Base-by-base conservation (phyloP, 92 coral and sea anemone species). In the Diadumene lineata region DNA sequence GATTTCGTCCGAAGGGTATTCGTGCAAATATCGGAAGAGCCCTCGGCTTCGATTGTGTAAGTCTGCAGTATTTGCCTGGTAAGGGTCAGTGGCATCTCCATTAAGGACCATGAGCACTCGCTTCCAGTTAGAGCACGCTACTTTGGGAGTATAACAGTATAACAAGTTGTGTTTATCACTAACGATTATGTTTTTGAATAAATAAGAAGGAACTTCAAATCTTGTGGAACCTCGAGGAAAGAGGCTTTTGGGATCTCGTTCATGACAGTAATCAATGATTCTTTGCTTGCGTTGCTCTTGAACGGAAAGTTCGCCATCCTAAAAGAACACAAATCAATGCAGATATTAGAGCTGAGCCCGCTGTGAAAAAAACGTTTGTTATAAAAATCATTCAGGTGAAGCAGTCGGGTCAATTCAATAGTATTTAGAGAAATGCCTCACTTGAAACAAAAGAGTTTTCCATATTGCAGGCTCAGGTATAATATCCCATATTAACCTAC, bases 91-190 rank as follows among this genome's bases (percentile, higher is more conserved):
- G 66, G 94, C 92, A 70, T 94, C 88, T 33, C 92, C 97, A 72
- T 92, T 91, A 60, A 94, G 70, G 51, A 92, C 97, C 88, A 94
- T 92, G 66, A 94, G 91, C 43, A 94, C 98, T 68, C 98, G 91
- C 66, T 94, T 94, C 98, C 98, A 94, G 83, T 94, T 94, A 8
- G 98, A 91, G 22, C 94, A 85, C 4, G 97, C 98, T 0, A 94
- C 98, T 60, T 94, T 93, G 0, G 98, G 98, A 19, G 89, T 78
- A 77, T 83, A 87, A 64, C 98, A 94, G 57, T 94, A 94, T 29
- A 94, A 78, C 0, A 94, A 81, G 46, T 84, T 88, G 64, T 94
- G 92, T 34, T 84, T 66, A 80, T 94, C 98, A 58, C 73, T 88
- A 15, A 91, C 98, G 50, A 94, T 94, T 50, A 94, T 79, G 64